phyloP scores from a whole-genome alignment of 2,113 vertebrate species.

The Bos javanicus region DNA sequence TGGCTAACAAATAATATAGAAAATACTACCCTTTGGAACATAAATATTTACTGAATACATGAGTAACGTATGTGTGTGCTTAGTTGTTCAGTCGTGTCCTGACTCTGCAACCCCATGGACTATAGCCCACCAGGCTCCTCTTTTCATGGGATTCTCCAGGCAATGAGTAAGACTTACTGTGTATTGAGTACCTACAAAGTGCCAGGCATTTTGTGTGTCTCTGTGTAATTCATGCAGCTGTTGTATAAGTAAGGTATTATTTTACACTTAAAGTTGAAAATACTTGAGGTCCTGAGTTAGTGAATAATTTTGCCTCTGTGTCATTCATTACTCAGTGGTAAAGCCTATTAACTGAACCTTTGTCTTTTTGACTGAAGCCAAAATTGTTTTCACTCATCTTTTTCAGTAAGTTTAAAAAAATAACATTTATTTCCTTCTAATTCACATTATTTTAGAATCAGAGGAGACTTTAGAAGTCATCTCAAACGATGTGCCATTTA shows the following conservation, averaged over 20 bases:
- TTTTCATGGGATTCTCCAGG: neutral
- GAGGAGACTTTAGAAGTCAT: neutral
- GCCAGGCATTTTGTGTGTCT: neutral
- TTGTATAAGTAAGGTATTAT: neutral
- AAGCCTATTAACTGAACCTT: neutral
- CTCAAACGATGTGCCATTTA: neutral
- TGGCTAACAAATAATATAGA: neutral
- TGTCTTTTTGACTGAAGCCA: conserved; percentile 2
- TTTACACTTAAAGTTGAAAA: conserved; percentile 22
- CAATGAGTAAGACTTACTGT: neutral
- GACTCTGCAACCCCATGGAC: neutral
- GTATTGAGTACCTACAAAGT: neutral
- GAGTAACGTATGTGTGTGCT: neutral
- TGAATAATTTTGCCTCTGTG: neutral
- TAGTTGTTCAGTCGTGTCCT: neutral
- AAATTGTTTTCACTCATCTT: neutral
- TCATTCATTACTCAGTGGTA: neutral
- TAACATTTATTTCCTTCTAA: neutral
- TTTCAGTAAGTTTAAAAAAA: conserved; percentile 21
- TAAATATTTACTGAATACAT: neutral
- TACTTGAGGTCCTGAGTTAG: neutral
- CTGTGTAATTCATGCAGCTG: neutral
- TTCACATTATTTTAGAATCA: neutral
- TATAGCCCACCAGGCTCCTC: neutral
- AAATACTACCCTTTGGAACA: neutral